Conservation (phyloP, 37 sponge, comb jelly and placozoan genomes). For the Spongilla lacustris region DNA sequence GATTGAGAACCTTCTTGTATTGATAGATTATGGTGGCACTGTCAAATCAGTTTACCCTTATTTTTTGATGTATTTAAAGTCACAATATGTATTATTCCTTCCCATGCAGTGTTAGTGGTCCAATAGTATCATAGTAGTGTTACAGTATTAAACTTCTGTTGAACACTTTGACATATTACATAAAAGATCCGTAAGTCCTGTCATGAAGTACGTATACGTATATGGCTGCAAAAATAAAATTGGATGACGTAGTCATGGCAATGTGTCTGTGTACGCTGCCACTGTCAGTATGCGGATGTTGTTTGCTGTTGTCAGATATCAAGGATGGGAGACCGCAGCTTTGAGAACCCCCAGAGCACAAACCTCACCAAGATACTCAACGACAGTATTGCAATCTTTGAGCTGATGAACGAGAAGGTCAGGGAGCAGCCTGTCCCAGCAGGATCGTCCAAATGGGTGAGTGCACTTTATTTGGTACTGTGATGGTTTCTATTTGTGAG, state of each 20-base stretch:
- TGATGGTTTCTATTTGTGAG: background rate
- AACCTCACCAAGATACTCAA: slow-evolving; percentile 73
- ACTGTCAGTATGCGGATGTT: background rate
- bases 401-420: slow-evolving; percentile 60
- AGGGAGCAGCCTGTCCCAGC: slow-evolving; percentile 7
- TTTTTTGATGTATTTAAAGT: too few relatives aligned
- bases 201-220: too few relatives aligned
- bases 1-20: too few relatives aligned
- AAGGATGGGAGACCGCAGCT: slow-evolving; percentile 65
- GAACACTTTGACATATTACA: too few relatives aligned
- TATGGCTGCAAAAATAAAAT: background rate
- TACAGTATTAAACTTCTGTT: too few relatives aligned
- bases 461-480: background rate
- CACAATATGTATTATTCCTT: too few relatives aligned
- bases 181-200: too few relatives aligned
- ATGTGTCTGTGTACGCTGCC: background rate
- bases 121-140: too few relatives aligned
- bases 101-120: too few relatives aligned
- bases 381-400: slow-evolving; percentile 41
- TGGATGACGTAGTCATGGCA: background rate
- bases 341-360: slow-evolving; percentile 88
- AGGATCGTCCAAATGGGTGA: background rate
- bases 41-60: too few relatives aligned
- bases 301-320: slow-evolving; percentile 47
- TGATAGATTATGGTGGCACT: too few relatives aligned